Percentiles rank a stretch among this genome's conserved stretches.
These are phyloP conservation scores for Brachionichthys hirsutus DNA, from an alignment of 2,113 vertebrate genomes.

Conservation along the genomic window DNA sequence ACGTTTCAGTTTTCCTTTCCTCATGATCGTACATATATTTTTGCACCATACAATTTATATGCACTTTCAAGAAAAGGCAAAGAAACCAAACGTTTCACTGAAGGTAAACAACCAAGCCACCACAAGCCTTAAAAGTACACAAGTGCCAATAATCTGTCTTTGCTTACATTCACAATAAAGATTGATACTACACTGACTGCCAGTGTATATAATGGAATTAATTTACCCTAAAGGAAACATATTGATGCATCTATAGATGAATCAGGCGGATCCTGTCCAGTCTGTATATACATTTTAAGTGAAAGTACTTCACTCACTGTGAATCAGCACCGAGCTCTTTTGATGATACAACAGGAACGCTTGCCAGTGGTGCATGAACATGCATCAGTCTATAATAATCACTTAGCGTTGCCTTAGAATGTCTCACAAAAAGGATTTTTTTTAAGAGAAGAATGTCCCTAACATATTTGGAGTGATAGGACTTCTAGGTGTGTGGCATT, in stretches of 20 bases:
- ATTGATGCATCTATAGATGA: no score
- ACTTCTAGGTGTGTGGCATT: conserved; percentile 44
- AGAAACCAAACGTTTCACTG: background rate
- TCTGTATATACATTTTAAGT: no score
- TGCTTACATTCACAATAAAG: conserved; percentile 3
- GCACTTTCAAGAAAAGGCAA: background rate
- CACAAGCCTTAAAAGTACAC: background rate
- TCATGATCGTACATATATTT: background rate
- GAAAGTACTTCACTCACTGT: no score
- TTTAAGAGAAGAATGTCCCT: background rate
- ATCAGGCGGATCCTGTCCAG: no score
- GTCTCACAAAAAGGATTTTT: no score
- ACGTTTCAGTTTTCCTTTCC: background rate
- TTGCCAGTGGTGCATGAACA: no score
- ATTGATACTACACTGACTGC: background rate
- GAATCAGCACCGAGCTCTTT: no score
- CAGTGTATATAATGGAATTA: no score
- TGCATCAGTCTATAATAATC: no score
- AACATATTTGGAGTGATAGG: background rate
- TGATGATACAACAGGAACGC: no score
- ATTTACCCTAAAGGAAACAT: no score
- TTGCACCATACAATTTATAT: background rate
- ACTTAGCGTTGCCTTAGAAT: no score
- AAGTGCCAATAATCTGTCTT: background rate
- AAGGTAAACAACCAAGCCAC: background rate